Evolutionary conservation across 2,888 invertebrate genomes (phyloP), one percentile per base, ranked within the genome.

Genomic region (Dryocosmus kuriphilus): DNA sequence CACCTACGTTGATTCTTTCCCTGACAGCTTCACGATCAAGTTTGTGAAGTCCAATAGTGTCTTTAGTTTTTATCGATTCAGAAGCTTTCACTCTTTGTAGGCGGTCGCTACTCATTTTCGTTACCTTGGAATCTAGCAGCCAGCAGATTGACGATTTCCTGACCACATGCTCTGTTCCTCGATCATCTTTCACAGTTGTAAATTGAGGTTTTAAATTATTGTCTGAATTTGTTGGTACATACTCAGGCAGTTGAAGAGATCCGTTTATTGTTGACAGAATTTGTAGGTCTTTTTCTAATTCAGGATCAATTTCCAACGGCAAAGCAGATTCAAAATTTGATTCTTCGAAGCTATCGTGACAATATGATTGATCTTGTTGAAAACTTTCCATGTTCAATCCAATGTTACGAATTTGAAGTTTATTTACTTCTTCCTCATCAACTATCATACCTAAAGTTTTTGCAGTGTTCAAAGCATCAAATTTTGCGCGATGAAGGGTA

Each of bases 71-170:
- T 73, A 62, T 30, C 71, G 61, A 75, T 24, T 61, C 27, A 57
- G 65, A 46, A 22, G 19, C 22, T n/a, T 67, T 63, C 8, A 79
- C 73, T 32, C 73, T 32, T n/a, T 46, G 32, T 5, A 79, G 32
- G 22, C 79, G 46, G 38, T 79, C 75, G 41, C 73, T 75, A 32
- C 75, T 79, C 30, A 79, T 19, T 73, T 67, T 79, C 22, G 35
- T 27, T 8, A 38, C 30, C 7, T 38, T n/a, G n/a, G n/a, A n/a
- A n/a, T n/a, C n/a, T n/a, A n/a, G n/a, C n/a, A n/a, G n/a, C n/a
- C n/a, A n/a, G n/a, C n/a, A n/a, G n/a, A n/a, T n/a, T n/a, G n/a
- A n/a, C n/a, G n/a, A n/a, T n/a, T n/a, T n/a, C n/a, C n/a, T n/a
- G n/a, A n/a, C n/a, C n/a, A n/a, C n/a, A n/a, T n/a, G n/a, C n/a